Base-by-base conservation (phyloP, 1,140 invertebrate genomes). In the Euglossa dilemma region DNA sequence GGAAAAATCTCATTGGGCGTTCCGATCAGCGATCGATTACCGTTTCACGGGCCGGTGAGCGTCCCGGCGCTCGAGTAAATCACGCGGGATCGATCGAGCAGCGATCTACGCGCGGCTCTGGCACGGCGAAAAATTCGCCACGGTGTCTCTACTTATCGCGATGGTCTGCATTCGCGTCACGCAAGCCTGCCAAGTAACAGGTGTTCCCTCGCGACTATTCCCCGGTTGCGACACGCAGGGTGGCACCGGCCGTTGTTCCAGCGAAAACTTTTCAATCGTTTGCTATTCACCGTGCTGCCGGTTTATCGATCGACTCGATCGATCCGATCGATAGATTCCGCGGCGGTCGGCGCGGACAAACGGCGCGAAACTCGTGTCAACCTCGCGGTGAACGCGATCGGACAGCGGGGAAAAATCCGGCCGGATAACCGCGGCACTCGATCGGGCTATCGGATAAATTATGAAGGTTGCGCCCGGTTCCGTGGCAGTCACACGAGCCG, bases 131-230 rank as follows among this genome's bases (percentile, higher is more conserved):
- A 77, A 83, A 61, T 79, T 28, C 78, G 14, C 45, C 77, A 20
- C n/a, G 52, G 54, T 76, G 61, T 78, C 52, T 70, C 52, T 70
- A 14, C n/a, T 84, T 84, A 87, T 74, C 76, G 76, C 76, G 72
- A 87, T 84, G 67, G 76, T 84, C 72, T 67, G 59, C 72, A 87
- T 84, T 87, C 71, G 64, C 52, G 71, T 76, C 81, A 84, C 81
- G 86, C 85, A 76, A 87, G 1, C 43, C 50, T 61, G 16, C 56
- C 56, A 25, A 47, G 80, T 54, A 87, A 87, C 86, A 87, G 86
- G 86, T 87, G 91, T 90, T 87, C 80, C 78, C 36, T 36, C 86
- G 72, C 74, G 85, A 90, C 77, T 36, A 56, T 83, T 82, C 73
- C 84, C 18, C 87, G 84, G 86, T 90, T 90, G 86, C 86, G 85